Evolutionary conservation across 2,888 invertebrate species (phyloP), one percentile per base, ranked within the genome.

Genomic region (Acleris cristana): DNA sequence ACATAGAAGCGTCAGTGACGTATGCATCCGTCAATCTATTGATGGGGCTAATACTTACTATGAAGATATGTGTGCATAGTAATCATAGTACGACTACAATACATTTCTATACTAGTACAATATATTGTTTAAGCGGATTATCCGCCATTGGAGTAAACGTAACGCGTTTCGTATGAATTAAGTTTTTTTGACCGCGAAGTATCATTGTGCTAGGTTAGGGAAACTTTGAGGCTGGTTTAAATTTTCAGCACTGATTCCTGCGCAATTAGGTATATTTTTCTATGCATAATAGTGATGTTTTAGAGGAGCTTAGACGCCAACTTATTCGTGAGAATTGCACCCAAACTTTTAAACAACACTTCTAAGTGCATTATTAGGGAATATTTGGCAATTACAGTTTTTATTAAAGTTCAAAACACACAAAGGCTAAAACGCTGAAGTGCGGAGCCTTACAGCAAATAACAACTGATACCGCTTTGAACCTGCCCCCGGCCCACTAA

Each of bases 1-100:
- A 86, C 83, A 81, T 78, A 77, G 73, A 77, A 77, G 75, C 74
- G 75, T 71, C 74, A 76, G 83, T 87, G 83, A 83, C 81, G 82
- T 83, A 83, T 85, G 82, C 84, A 83, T 76, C 79, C 78, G 81
- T 79, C 83, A 82, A 85, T 85, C 78, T 79, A 81, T 82, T 81
- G 85, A 86, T 86, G 81, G 54, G 56, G 26, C 60, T 59, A 61
- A 69, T 48, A 57, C 62, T 67, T 54, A 63, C 63, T 58, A 58
- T 57, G 58, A 14, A 23, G 58, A 67, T 64, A 64, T 58, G 62
- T 63, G 58, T 54, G 62, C 56, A 34, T 52, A 52, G 56, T 57
- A 55, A 60, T 65, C 19, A 55, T 63, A 63, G 55, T 51, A 19
- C 52, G 16, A 45, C 30, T 26, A 26, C 48, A 34, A 51, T 53